phyloP scores from a whole-genome alignment of 2,113 vertebrate genomes.

The Amblyopsis rosae region DNA sequence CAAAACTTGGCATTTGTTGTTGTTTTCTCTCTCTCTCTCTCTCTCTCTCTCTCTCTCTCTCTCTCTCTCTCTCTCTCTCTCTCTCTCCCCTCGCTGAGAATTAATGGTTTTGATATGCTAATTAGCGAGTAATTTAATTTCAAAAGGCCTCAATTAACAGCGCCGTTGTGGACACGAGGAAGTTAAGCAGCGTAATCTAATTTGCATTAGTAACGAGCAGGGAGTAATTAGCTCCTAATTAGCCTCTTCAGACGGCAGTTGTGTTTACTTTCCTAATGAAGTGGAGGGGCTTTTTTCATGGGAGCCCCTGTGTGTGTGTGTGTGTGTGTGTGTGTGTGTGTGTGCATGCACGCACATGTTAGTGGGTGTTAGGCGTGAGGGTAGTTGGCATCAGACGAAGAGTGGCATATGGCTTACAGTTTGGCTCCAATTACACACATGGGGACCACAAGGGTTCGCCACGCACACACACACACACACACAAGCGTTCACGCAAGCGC shows the following conservation, averaged over 20 bases:
- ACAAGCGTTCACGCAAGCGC: constrained; percentile 50
- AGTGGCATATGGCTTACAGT: constrained; percentile 76
- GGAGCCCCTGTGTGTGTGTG: constrained; percentile 45
- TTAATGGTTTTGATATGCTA: constrained; percentile 99
- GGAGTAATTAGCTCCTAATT: constrained; percentile 99
- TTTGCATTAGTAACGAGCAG: constrained; percentile 99
- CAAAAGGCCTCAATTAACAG: constrained; percentile 99
- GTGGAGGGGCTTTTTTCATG: constrained; percentile 84
- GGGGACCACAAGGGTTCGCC: constrained; percentile 12
- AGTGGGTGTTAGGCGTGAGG: constrained; percentile 6
- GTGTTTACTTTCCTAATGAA: constrained; percentile 99
- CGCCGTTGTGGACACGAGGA: constrained; percentile 99
- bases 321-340: constrained; percentile 28
- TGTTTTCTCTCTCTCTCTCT: constrained; percentile 74
- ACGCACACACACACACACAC: constrained; percentile 33
- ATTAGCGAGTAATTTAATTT: constrained; percentile 99
- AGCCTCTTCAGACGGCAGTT: constrained; percentile 99
- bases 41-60: too few species aligned
- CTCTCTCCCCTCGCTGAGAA: constrained; percentile 86
- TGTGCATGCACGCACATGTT: constrained; percentile 26
- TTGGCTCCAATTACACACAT: constrained; percentile 67
- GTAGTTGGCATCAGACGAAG: constrained; percentile 50
- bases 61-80: constrained; percentile 47
- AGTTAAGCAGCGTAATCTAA: constrained; percentile 99
- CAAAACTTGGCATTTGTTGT: constrained; percentile 98